Base-by-base conservation (phyloP, 2,888 invertebrate species). In the Carabus problematicus region DNA sequence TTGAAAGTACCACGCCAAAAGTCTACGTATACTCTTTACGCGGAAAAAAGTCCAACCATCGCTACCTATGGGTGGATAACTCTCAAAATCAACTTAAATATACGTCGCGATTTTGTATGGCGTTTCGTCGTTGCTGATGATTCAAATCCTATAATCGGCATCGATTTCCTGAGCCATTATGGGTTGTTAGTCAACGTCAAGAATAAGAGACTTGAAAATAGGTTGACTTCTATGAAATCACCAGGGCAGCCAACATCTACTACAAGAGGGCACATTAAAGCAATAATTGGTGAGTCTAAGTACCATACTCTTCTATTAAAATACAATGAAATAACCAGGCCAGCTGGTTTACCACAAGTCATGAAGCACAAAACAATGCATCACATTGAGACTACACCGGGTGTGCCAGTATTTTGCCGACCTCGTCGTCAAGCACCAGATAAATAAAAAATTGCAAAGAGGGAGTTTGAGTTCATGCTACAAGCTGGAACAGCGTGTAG, bases 71-170 rank as follows among this genome's bases (percentile, higher is more conserved):
- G 77, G 1, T 70, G 49, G 8, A 62, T 68, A 1, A 62, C 72
- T 0, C 41, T 76, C 0, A 60, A 71, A 0, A 45, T 78, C 0
- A 72, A 76, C 45, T 43, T 78, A 8, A 77, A 76, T 1, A 62
- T 78, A 1, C 73, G 75, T 16, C 73, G 77, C 0, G 72, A 70
- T 0, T 77, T 75, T 29, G 47, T 55, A 0, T 79, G 76, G 77
- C 71, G 72, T 0, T 79, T 78, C 67, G 67, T 76, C 0, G 72
- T 79, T 0, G 77, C 78, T 0, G 77, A 79, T 49, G 75, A 78
- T 2, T 71, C 75, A 0, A 74, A 72, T 7, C 74, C 79, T 0
- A 78, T 79, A n/a, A 77, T 78, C 18, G 76, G 78, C 3, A 75
- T 73, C 0, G 77, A 78, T 71, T 77, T 79, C 55, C 61, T 78